These are phyloP conservation scores for Hyla sarda DNA, from an alignment of 2,113 vertebrate species.

Conservation along the genomic window DNA sequence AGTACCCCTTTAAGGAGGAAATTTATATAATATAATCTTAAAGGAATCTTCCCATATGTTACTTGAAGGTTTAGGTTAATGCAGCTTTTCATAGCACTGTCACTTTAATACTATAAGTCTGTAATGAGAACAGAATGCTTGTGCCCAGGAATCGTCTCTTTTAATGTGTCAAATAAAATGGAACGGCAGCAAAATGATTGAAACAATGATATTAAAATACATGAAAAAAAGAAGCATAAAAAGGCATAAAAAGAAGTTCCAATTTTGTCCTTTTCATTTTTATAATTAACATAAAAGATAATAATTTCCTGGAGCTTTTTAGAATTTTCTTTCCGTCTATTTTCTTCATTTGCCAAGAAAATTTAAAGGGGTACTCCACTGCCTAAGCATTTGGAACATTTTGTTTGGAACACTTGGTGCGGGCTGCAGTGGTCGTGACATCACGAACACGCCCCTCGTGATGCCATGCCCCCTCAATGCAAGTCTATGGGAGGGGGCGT, in stretches of 20 bases:
- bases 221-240: not conserved
- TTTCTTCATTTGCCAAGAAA: conserved; percentile 20
- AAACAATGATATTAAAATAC: not conserved
- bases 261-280: not conserved
- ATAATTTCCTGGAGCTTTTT: conserved; percentile 24
- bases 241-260: not conserved
- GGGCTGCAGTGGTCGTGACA: too few species aligned
- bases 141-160: not conserved
- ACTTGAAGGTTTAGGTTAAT: too few species aligned
- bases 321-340: conserved; percentile 5
- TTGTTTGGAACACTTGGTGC: too few species aligned
- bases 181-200: not conserved
- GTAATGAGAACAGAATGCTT: not conserved
- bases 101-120: not conserved
- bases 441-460: too few species aligned
- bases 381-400: too few species aligned
- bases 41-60: too few species aligned
- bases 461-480: too few species aligned
- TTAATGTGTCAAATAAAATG: not conserved
- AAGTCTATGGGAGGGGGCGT: too few species aligned
- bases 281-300: conserved; percentile 31
- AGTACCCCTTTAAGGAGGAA: too few species aligned
- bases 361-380: too few species aligned
- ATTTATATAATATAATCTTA: too few species aligned
- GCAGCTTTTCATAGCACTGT: not conserved